Conservation (phyloP, 92 coral and sea anemone species). For the Plumapathes pennacea region DNA sequence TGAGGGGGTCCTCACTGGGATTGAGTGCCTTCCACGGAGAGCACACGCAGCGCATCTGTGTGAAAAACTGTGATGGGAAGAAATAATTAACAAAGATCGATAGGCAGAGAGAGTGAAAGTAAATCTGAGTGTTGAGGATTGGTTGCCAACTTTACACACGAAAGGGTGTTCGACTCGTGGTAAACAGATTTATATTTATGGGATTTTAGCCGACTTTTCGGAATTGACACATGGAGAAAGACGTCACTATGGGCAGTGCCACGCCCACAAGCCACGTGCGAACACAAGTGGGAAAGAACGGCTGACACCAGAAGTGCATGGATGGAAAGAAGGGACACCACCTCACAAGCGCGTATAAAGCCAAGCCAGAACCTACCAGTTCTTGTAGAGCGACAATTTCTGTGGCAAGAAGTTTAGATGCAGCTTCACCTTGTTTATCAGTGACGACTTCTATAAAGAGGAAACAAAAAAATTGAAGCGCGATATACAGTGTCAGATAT, state of each 20-base stretch:
- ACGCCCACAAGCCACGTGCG: no score
- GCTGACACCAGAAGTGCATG: background rate
- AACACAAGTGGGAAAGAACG: no score
- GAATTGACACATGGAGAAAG: no score
- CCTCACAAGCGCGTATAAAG: no score
- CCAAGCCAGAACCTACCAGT: slow-evolving; percentile 73
- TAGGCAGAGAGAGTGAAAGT: background rate
- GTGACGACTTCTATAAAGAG: slow-evolving; percentile 55
- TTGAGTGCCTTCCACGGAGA: slow-evolving; percentile 67
- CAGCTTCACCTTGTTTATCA: slow-evolving; percentile 58
- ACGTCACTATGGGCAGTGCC: no score
- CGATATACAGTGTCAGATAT: no score
- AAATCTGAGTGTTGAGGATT: no score
- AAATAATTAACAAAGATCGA: background rate
- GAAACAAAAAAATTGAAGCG: background rate
- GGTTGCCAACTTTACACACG: no score
- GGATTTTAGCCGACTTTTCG: no score
- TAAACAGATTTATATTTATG: no score
- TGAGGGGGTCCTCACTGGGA: slow-evolving; percentile 68
- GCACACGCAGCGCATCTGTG: slow-evolving; percentile 86
- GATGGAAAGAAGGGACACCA: background rate
- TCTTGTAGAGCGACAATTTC: slow-evolving; percentile 73
- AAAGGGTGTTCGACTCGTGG: no score
- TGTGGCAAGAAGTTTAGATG: slow-evolving; percentile 45
- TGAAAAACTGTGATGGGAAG: slow-evolving; percentile 47